Percentiles rank a stretch among this genome's conserved stretches.
phyloP scores from a whole-genome alignment of 2,797 vertebrate species.

The Linurgus olivaceus region DNA sequence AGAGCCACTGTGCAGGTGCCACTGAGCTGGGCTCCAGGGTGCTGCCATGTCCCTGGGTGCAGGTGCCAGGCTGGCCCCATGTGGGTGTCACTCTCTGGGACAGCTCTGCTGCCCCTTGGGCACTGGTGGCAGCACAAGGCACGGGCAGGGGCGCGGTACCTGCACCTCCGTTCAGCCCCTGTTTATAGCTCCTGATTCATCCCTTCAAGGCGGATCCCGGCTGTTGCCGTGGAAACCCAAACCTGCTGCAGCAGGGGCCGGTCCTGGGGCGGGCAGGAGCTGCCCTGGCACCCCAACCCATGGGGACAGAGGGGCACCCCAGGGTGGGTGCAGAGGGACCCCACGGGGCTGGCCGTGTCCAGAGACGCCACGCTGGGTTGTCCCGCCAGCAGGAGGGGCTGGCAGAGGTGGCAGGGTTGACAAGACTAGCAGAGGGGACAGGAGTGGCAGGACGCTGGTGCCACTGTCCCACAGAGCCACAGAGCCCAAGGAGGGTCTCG shows the following conservation, averaged over 20 bases:
- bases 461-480: background rate
- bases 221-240: slow-evolving; percentile 67
- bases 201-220: slow-evolving; percentile 29
- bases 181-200: slow-evolving; percentile 74
- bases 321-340: accelerated
- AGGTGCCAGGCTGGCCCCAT: background rate
- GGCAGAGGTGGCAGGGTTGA: background rate
- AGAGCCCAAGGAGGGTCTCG: background rate
- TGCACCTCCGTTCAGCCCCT: background rate
- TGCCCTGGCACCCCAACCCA: background rate
- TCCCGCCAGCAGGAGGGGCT: accelerated
- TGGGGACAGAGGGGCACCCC: background rate
- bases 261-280: background rate
- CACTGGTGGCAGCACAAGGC: background rate
- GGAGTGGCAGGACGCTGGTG: background rate
- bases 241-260: background rate
- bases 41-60: accelerated
- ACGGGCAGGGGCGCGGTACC: background rate
- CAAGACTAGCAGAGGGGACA: background rate
- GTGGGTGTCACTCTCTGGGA: accelerated
- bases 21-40: accelerated
- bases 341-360: accelerated
- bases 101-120: background rate
- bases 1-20: accelerated
- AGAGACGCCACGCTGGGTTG: accelerated